Evolutionary conservation across 1,140 invertebrate genomes (phyloP), one percentile per base, ranked within the genome.

Genomic region (Ditylenchus dipsaci): DNA sequence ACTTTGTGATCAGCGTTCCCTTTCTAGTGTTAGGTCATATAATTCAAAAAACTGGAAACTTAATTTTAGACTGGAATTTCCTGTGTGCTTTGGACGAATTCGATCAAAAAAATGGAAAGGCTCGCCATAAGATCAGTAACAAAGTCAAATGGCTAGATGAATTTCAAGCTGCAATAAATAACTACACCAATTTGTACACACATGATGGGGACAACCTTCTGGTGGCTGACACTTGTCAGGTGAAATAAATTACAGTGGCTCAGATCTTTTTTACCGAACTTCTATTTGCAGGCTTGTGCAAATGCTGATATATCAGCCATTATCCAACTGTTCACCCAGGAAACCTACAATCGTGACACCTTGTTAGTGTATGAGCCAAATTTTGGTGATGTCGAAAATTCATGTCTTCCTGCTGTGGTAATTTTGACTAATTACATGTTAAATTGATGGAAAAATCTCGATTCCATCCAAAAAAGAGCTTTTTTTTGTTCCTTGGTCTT

Each of bases 31-130:
- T n/a, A n/a, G n/a, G n/a, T n/a, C n/a, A n/a, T n/a, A n/a, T n/a
- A n/a, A n/a, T n/a, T n/a, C n/a, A n/a, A n/a, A n/a, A n/a, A n/a
- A n/a, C n/a, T n/a, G n/a, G n/a, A n/a, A n/a, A n/a, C n/a, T n/a
- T n/a, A n/a, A 17, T 69, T 43, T 38, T 56, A 70, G 68, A 70
- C 21, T 70, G 68, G 68, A 71, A 38, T 47, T 70, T 71, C 29
- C 38, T 70, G 49, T 62, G 67, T 33, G 53, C 68, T 13, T 30
- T 70, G 30, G 69, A 17, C 3, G 68, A 70, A 70, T 30, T 70
- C 3, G 68, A 70, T 19, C 49, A 53, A 53, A 19, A 8, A 26
- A 53, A 53, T 53, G 23, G 8, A 19, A 53, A 53, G n/a, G 29
- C 59, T 38, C 8, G n/a, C 59, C n/a, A 45, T 5, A 23, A 23